Evolutionary conservation across 2,888 invertebrate genomes (phyloP), one percentile per base, ranked within the genome.

Genomic region (Leucania comma): DNA sequence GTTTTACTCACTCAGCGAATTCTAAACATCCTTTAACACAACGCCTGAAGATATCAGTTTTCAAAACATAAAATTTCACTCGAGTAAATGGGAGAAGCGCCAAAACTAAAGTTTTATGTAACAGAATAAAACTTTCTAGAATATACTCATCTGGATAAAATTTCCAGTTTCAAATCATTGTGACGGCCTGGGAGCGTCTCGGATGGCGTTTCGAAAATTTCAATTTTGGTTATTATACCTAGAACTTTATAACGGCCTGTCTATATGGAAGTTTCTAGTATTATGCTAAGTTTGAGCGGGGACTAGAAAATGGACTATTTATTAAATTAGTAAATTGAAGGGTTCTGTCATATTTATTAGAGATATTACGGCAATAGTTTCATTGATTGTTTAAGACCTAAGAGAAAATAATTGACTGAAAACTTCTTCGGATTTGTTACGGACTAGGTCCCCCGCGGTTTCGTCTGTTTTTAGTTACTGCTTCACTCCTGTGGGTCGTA

Each of bases 11-110:
- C 72, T 70, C 48, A 59, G 24, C 53, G 26, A 75, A 77, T 75
- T 67, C 64, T 77, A 72, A 78, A 75, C 64, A 70, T 67, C 22
- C 17, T 67, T 67, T 64, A 50, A 29, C 26, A 72, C 50, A 72
- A 62, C 67, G 64, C 75, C 71, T 67, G 35, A 66, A 76, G 70
- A 64, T 74, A 78, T 81, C 75, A 74, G 78, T 81, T 81, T 74
- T 79, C 69, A 80, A 73, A 85, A 87, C 87, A 87, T 82, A 85
- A 82, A 86, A 85, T 86, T 86, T 81, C 81, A 84, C 82, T 86
- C 77, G 26, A 68, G 79, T 77, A 79, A 84, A 84, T 79, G 78
- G 79, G 75, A 85, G 70, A 79, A 69, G 84, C 77, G 80, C 83
- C 78, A 81, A 80, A 85, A 81, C 81, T 79, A 65, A 87, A 87